Percentiles rank a stretch among this genome's conserved stretches.
phyloP scores from a whole-genome alignment of 2,888 invertebrate species.

The Thera obeliscata region DNA sequence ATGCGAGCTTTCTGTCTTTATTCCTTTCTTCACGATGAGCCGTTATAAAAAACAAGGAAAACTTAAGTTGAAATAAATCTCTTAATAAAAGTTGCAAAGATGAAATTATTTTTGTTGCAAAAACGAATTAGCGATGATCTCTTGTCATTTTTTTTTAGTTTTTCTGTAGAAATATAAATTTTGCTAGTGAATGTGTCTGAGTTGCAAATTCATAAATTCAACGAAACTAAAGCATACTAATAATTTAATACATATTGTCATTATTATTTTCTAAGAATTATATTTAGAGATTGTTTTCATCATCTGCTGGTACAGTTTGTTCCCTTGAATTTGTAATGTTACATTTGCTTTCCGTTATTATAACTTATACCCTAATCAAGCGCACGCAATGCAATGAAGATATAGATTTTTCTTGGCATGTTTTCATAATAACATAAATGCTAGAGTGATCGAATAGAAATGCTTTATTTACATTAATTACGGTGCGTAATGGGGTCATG shows the following conservation, averaged over 20 bases:
- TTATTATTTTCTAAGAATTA: conserved; percentile 3
- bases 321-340: conserved; percentile 2
- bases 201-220: neutral
- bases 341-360: neutral
- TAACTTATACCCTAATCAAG: neutral
- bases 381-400: neutral
- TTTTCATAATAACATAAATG: neutral
- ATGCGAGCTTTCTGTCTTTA: too few species aligned
- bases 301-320: neutral
- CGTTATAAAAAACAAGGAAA: too few species aligned
- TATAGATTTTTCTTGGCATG: neutral
- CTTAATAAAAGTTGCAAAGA: too few species aligned
- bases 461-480: conserved; percentile 23
- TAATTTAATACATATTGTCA: conserved; percentile 9
- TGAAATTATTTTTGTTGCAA: too few species aligned
- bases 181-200: too few species aligned
- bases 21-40: too few species aligned
- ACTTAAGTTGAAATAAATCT: too few species aligned
- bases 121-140: too few species aligned
- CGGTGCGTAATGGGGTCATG: conserved; percentile 39
- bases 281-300: neutral
- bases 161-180: too few species aligned
- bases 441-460: neutral
- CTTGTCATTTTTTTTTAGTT: too few species aligned
- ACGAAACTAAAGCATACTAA: neutral